These are phyloP conservation scores for Philopotamus ludificatus DNA, from an alignment of 1,140 invertebrate species.

Conservation along the genomic window DNA sequence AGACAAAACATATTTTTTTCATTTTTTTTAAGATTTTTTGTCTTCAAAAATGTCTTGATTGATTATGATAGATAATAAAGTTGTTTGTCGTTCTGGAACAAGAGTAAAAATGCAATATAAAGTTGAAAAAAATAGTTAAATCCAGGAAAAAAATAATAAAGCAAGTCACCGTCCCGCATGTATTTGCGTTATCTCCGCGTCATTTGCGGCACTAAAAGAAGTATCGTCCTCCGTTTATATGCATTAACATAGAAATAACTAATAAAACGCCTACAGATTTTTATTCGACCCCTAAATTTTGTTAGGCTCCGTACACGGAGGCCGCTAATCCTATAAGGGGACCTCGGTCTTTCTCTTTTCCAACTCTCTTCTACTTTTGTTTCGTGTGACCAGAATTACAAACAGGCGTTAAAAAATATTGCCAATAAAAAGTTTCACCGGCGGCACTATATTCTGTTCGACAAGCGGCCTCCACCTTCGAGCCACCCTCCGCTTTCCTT, in stretches of 20 bases:
- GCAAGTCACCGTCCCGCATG: no score
- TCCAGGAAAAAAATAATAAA: no score
- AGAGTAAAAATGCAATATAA: no score
- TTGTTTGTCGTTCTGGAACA: no score
- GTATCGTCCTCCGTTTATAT: background rate
- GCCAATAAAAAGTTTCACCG: slow-evolving; percentile 43
- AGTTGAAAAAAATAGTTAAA: no score
- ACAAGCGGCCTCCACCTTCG: slow-evolving; percentile 34
- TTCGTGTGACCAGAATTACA: slow-evolving; percentile 43
- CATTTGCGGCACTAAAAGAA: no score
- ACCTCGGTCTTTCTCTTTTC: background rate
- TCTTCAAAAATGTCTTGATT: no score
- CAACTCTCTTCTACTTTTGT: slow-evolving; percentile 38
- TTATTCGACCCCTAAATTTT: slow-evolving; percentile 25
- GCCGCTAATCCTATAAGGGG: slow-evolving; percentile 26
- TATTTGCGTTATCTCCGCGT: no score
- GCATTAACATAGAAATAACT: background rate
- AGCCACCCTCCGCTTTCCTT: slow-evolving; percentile 1
- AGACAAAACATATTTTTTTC: no score
- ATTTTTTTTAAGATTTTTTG: no score
- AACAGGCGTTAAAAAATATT: slow-evolving; percentile 43
- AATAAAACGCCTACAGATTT: slow-evolving; percentile 12
- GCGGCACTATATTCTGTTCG: slow-evolving; percentile 42
- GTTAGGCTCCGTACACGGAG: slow-evolving; percentile 14
- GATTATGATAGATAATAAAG: no score